phyloP scores from a whole-genome alignment of 2,888 invertebrate species.

The Acanthopleura granulata region DNA sequence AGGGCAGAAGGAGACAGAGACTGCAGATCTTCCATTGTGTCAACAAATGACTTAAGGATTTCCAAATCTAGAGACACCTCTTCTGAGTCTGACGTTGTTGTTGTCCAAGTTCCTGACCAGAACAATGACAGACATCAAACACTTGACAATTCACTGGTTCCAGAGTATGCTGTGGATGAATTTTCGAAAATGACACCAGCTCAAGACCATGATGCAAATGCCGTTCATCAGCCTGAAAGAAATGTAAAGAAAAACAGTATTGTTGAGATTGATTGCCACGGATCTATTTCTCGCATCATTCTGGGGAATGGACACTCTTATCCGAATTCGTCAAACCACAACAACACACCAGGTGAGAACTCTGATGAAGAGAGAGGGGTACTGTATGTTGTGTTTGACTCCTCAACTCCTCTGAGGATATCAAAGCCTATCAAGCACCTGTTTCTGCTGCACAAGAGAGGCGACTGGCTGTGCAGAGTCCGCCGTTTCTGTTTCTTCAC shows the following conservation, averaged over 20 bases:
- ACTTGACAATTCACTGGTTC: background rate
- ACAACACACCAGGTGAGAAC: background rate
- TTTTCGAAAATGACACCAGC: background rate
- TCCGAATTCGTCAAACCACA: background rate
- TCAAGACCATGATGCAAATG: too few species aligned
- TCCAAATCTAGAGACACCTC: background rate
- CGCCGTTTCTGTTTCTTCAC: conserved; percentile 19
- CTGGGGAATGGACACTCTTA: background rate
- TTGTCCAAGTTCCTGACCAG: background rate
- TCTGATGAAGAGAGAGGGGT: background rate
- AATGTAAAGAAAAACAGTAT: conserved; percentile 4
- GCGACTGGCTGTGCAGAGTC: conserved; percentile 18
- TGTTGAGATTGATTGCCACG: conserved; percentile 1
- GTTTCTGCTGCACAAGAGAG: conserved; percentile 18
- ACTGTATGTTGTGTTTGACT: conserved; percentile 16
- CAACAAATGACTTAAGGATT: background rate
- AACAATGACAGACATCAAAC: background rate
- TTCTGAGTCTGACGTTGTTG: background rate
- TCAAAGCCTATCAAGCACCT: conserved; percentile 9
- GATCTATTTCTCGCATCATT: background rate
- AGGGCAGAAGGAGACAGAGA: background rate
- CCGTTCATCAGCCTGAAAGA: background rate
- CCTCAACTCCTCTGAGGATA: conserved; percentile 19
- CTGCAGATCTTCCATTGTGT: background rate
- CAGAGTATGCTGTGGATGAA: background rate